A percentile compares a stretch with the other conserved stretches of the same genome.
Evolutionary conservation across 2,888 invertebrate species (phyloP).

Genomic region (Melitaea athalia): DNA sequence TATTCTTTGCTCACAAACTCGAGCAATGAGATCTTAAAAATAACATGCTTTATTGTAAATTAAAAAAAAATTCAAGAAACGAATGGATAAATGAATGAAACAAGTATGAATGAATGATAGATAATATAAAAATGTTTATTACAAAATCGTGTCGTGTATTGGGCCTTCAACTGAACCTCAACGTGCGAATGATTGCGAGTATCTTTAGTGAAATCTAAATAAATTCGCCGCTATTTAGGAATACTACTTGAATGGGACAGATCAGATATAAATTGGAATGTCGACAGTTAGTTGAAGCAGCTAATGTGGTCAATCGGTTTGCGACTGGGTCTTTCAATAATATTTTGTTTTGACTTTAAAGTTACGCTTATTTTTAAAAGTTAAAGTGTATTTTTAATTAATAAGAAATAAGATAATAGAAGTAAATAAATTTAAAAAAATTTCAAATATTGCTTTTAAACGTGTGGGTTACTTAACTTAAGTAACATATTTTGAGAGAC

Average conservation of each 20-base stretch:
- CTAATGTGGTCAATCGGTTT: not conserved
- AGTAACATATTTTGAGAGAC: too few species aligned
- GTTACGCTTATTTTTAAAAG: not conserved
- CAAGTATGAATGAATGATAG: too few species aligned
- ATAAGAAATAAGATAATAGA: too few species aligned
- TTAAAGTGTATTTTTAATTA: not conserved
- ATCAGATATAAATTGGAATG: conserved; percentile 13
- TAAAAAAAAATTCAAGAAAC: too few species aligned
- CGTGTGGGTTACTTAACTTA: too few species aligned
- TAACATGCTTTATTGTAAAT: too few species aligned
- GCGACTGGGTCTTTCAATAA: not conserved
- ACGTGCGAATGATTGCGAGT: conserved; percentile 16
- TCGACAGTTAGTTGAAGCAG: not conserved
- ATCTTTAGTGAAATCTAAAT: conserved; percentile 15
- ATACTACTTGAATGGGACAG: conserved; percentile 6
- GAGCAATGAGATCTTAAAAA: too few species aligned
- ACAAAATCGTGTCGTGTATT: not conserved
- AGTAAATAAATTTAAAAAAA: too few species aligned
- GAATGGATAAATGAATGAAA: too few species aligned
- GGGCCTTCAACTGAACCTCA: not conserved
- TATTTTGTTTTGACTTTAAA: not conserved
- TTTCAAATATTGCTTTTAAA: too few species aligned
- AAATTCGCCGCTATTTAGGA: not conserved
- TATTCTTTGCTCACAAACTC: too few species aligned
- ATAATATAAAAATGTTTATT: too few species aligned